Conservation (phyloP, 2,797 vertebrate genomes). For the Diglossa cyanea region DNA sequence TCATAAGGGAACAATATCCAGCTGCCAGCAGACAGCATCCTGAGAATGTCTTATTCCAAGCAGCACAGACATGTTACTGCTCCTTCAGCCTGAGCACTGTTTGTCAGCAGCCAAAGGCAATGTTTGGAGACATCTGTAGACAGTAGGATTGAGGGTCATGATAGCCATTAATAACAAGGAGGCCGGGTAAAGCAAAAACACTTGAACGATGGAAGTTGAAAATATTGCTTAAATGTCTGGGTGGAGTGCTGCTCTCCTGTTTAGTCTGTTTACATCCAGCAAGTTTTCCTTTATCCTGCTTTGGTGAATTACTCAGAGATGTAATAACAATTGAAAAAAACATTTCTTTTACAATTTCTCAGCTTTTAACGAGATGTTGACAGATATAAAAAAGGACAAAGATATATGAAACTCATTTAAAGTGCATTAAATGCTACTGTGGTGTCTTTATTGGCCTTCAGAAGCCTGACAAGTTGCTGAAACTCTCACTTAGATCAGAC, state of each 20-base stretch:
- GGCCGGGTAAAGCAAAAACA: neutral
- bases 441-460: neutral
- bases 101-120: neutral
- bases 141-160: neutral
- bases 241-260: neutral
- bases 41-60: constrained; percentile 2
- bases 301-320: neutral
- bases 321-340: neutral
- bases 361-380: neutral
- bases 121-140: neutral
- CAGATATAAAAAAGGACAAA: neutral
- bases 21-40: neutral
- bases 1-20: neutral
- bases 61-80: neutral
- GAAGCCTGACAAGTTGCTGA: neutral
- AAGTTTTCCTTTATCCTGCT: neutral
- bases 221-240: neutral
- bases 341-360: neutral
- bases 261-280: neutral
- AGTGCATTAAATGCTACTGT: neutral
- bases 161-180: neutral
- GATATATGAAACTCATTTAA: neutral
- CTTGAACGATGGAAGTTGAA: neutral
- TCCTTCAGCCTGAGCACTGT: neutral
- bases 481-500: neutral